phyloP scores from a whole-genome alignment of 1,140 invertebrate genomes.

The Neoseiulus cucumeris region DNA sequence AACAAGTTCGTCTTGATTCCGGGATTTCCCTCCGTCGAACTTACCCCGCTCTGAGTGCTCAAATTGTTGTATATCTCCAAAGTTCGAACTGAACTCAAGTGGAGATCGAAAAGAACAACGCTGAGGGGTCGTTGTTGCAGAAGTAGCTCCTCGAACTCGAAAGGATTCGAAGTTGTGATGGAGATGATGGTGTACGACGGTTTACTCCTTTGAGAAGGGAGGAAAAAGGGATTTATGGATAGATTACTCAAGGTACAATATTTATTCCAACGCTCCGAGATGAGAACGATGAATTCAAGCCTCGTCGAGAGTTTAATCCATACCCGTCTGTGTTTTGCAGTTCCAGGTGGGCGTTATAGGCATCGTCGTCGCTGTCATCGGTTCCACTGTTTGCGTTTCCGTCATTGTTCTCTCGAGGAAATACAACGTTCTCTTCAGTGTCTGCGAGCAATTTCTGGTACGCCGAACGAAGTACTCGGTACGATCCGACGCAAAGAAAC shows the following conservation, averaged over 20 bases:
- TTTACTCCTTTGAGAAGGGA: too few relatives aligned
- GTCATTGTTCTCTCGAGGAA: neutral
- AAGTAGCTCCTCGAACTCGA: conserved; percentile 12
- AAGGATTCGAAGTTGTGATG: neutral
- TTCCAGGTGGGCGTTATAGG: too few relatives aligned
- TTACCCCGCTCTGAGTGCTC: too few relatives aligned
- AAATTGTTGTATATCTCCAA: conserved; percentile 42
- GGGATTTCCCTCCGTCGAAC: too few relatives aligned
- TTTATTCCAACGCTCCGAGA: too few relatives aligned
- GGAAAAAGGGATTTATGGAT: too few relatives aligned
- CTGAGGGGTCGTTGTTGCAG: conserved; percentile 21
- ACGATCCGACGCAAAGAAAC: neutral
- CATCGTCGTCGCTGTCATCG: neutral
- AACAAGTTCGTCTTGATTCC: too few relatives aligned
- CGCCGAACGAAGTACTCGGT: neutral
- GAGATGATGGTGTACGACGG: neutral
- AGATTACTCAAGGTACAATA: too few relatives aligned
- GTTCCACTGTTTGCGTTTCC: conserved; percentile 11
- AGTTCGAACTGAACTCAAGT: conserved; percentile 64
- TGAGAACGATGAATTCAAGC: too few relatives aligned
- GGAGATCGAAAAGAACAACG: conserved; percentile 72
- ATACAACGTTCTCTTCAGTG: neutral
- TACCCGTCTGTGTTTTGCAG: too few relatives aligned
- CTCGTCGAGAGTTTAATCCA: too few relatives aligned
- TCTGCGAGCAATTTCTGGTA: neutral